A percentile compares a stretch with the other conserved stretches of the same genome.
These are phyloP conservation scores for Nymphicus hollandicus DNA, from an alignment of 2,113 vertebrate species.

Conservation along the genomic window DNA sequence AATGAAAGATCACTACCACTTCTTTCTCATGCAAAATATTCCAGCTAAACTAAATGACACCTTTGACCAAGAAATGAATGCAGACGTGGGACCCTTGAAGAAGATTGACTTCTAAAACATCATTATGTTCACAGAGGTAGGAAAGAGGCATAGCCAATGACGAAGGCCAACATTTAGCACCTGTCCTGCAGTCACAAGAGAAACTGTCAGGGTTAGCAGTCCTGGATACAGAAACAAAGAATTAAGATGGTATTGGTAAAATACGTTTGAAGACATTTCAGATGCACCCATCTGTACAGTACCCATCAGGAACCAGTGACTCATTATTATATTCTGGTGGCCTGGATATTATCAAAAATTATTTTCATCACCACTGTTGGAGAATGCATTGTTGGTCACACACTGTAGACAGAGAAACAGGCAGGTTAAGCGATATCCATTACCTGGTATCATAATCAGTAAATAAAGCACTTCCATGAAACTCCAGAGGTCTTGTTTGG, in stretches of 20 bases:
- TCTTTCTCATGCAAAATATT: background rate
- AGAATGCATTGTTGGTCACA: background rate
- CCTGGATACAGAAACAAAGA: background rate
- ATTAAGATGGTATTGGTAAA: background rate
- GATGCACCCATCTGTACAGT: background rate
- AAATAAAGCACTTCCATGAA: background rate
- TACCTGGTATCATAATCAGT: no score
- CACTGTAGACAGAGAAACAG: background rate
- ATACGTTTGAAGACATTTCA: background rate
- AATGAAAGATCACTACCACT: background rate
- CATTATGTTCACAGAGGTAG: background rate
- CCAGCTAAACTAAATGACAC: background rate
- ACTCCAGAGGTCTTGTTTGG: background rate
- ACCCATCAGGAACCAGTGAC: background rate
- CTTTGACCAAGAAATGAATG: background rate
- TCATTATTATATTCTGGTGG: background rate
- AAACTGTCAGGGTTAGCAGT: background rate
- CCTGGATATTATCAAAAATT: background rate
- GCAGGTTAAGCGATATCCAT: background rate
- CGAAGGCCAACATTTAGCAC: background rate
- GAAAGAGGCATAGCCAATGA: background rate
- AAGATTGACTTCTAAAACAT: background rate
- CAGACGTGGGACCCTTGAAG: accelerated
- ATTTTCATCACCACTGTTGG: background rate
- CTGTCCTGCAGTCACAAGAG: background rate